Percentiles rank a stretch among this genome's conserved stretches.
Evolutionary conservation across 2,113 vertebrate species (phyloP).

Genomic region (Chinchilla lanigera): DNA sequence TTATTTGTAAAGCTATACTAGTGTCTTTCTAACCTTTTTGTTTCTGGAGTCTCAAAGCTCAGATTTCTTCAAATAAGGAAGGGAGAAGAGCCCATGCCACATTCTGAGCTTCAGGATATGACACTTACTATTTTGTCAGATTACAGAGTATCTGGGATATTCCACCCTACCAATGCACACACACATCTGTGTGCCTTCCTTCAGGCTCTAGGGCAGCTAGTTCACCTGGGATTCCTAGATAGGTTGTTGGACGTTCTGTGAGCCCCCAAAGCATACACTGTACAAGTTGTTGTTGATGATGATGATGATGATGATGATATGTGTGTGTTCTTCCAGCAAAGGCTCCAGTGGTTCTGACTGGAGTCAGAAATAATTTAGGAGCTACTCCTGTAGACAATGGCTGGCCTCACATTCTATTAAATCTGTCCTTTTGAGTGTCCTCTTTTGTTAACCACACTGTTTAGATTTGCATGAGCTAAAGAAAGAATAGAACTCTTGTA

Average conservation of each 20-base stretch:
- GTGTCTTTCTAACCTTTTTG: slow-evolving; percentile 45
- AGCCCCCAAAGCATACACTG: background rate
- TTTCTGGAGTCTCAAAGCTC: slow-evolving; percentile 41
- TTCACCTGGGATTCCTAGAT: background rate
- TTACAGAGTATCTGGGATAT: background rate
- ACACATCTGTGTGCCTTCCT: background rate
- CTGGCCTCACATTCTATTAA: background rate
- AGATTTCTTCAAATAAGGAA: slow-evolving; percentile 21
- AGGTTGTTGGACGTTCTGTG: background rate
- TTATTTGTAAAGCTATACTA: background rate
- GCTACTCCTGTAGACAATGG: background rate
- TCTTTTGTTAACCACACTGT: background rate
- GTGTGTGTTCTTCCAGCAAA: background rate
- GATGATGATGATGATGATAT: too few relatives aligned
- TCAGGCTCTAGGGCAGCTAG: background rate
- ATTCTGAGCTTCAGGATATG: background rate
- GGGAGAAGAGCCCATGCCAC: background rate
- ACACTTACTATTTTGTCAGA: background rate
- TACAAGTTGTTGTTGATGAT: background rate
- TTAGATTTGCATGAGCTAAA: slow-evolving; percentile 29
- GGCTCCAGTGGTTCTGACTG: slow-evolving; percentile 13
- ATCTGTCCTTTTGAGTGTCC: slow-evolving; percentile 8
- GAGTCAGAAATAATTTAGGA: background rate
- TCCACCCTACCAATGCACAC: background rate
- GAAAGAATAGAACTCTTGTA: slow-evolving; percentile 6